Evolutionary conservation across 2,113 vertebrate species (phyloP), one percentile per base, ranked within the genome.

Genomic region (Seriola rivoliana): DNA sequence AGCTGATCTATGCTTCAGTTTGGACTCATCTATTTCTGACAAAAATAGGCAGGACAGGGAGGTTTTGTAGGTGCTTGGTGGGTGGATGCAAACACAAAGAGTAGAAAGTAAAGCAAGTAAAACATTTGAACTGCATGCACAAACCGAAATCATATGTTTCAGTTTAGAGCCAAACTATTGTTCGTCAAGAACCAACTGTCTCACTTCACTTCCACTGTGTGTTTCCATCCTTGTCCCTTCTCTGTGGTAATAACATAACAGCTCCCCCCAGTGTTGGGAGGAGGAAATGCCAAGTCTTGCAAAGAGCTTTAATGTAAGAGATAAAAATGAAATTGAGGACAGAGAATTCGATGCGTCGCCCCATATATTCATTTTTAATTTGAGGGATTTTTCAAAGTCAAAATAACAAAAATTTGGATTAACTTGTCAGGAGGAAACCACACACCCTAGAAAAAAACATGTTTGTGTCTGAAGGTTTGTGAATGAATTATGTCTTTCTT

Each of bases 181-280:
- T 73, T 82, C 12, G 36, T 74, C 40, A 74, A 66, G 5, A 46
- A 62, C 44, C 3, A 67, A 29, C 32, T 12, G 16, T 71, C 60
- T 81, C 75, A 14, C 73, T 83, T 57, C 81, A 66, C 66, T 62
- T 44, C 5, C 29, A 63, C n/a, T 29, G 10, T 21, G 11, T 16
- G 10, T 34, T 71, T 82, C 59, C 7, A 57, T 55, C 62, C 76
- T 52, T 58, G 67, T 71, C 60, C 50, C 55, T 71, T 10, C 7
- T 55, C 29, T 80, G 76, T 68, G 81, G 78, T 16, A 67, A 86
- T 66, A 88, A 92, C 77, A 88, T 79, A 89, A 91, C 89, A 91
- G 92, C 93, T 91, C 94, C 93, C 88, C 92, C 93, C 82, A 88
- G 93, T 93, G 93, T 85, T 75, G 73, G 75, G 73, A 86, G 58